phyloP scores from a whole-genome alignment of 1,140 invertebrate species.

The Caerostris darwini region DNA sequence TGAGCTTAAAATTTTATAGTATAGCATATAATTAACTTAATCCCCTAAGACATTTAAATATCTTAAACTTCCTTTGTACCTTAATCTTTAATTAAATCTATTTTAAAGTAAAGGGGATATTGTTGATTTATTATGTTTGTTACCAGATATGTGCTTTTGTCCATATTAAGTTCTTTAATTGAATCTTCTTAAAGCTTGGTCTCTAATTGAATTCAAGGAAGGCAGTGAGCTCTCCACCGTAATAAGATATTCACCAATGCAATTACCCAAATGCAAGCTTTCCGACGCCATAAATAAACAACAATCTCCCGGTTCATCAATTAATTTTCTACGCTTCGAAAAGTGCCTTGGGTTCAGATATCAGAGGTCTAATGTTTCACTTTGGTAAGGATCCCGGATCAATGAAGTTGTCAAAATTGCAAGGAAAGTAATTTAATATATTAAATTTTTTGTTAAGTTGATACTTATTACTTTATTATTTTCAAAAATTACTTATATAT shows the following conservation, averaged over 20 bases:
- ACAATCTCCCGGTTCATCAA: background rate
- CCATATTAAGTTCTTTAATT: background rate
- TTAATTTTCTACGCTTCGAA: background rate
- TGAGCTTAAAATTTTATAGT: no score
- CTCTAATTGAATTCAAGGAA: background rate
- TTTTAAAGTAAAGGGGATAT: background rate
- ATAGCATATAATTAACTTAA: no score
- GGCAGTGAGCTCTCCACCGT: background rate
- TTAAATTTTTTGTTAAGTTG: no score
- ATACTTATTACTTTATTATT: no score
- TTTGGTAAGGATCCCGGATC: background rate
- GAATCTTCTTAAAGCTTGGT: background rate
- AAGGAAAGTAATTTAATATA: no score
- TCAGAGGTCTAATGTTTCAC: background rate
- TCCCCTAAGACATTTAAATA: no score
- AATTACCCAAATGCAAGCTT: conserved; percentile 6
- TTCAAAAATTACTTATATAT: no score
- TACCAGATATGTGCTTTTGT: background rate
- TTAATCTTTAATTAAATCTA: background rate
- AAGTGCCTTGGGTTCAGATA: conserved; percentile 13
- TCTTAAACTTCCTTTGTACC: no score
- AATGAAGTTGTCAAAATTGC: background rate
- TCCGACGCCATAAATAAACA: background rate
- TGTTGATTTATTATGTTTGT: background rate
- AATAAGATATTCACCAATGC: background rate